Percentiles rank a stretch among this genome's conserved stretches.
phyloP scores from a whole-genome alignment of 2,888 invertebrate genomes.

The Drymonia ruficornis region DNA sequence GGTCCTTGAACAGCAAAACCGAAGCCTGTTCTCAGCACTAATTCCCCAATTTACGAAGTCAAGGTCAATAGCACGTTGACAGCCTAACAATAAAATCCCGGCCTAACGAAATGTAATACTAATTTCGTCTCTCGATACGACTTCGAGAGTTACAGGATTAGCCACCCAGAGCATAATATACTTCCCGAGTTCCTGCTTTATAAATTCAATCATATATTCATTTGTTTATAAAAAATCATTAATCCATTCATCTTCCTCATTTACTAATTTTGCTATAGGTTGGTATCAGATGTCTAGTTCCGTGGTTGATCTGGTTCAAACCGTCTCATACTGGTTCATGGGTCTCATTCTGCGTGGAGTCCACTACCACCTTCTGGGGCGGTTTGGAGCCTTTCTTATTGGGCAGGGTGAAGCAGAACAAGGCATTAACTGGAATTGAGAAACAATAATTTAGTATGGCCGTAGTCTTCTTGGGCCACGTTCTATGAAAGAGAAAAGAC shows the following conservation, averaged over 20 bases:
- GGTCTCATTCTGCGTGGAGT: constrained; percentile 62
- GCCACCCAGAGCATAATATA: no score
- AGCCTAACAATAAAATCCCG: no score
- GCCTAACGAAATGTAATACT: no score
- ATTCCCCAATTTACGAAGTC: no score
- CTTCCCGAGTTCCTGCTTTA: no score
- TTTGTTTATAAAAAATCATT: background rate
- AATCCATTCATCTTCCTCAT: constrained; percentile 4
- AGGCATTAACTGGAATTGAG: constrained; percentile 62
- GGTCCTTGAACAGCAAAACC: no score
- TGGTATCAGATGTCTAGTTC: constrained; percentile 30
- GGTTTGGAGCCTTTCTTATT: constrained; percentile 51
- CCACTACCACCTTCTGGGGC: constrained; percentile 44
- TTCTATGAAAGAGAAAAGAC: no score
- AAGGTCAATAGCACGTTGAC: no score
- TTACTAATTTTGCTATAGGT: constrained; percentile 14
- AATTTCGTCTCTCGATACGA: no score
- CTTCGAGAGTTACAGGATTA: no score
- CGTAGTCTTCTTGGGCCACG: no score
- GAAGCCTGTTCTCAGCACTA: no score
- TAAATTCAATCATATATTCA: background rate
- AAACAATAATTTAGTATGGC: constrained; percentile 8
- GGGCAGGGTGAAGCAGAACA: constrained; percentile 69
- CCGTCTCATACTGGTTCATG: constrained; percentile 74
- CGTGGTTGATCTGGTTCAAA: constrained; percentile 18